These are phyloP conservation scores for Epsilonema sp. DNA, from an alignment of 2,888 invertebrate species.

Conservation along the genomic window DNA sequence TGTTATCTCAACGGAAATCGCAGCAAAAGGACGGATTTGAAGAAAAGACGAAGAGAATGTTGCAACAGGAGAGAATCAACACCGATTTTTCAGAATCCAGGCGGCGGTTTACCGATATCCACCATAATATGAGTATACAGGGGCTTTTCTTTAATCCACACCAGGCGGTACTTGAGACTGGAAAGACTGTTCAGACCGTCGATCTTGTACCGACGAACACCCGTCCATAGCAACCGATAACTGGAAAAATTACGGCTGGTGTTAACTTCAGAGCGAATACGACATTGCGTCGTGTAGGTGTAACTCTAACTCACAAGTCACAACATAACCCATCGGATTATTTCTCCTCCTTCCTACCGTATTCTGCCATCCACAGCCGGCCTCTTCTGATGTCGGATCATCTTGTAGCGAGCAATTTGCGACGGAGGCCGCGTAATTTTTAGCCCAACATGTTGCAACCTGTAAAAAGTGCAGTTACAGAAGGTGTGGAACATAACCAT, in stretches of 20 bases:
- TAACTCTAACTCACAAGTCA: no score
- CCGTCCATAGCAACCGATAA: conserved; percentile 11
- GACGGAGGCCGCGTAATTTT: conserved; percentile 36
- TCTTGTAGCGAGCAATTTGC: conserved; percentile 30
- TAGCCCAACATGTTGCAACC: conserved; percentile 29
- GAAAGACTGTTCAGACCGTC: conserved; percentile 34
- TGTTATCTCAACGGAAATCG: no score
- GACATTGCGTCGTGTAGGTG: no score
- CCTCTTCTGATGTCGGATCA: conserved; percentile 28
- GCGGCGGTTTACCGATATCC: conserved; percentile 32
- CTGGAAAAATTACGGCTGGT: no score
- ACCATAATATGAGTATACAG: conserved; percentile 36
- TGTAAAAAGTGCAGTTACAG: conserved; percentile 9
- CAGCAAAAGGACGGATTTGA: no score
- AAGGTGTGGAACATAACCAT: neutral
- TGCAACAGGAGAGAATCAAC: no score
- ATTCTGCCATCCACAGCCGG: conserved; percentile 10
- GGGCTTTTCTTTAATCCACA: conserved; percentile 19
- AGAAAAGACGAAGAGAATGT: no score
- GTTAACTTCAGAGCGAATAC: no score
- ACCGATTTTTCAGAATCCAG: conserved; percentile 9
- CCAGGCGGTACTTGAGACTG: conserved; percentile 29
- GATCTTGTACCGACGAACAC: conserved; percentile 15
- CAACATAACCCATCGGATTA: no score
- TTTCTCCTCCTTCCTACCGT: no score